Conservation (phyloP, 2,888 invertebrate genomes). For the Teleogryllus oceanicus region DNA sequence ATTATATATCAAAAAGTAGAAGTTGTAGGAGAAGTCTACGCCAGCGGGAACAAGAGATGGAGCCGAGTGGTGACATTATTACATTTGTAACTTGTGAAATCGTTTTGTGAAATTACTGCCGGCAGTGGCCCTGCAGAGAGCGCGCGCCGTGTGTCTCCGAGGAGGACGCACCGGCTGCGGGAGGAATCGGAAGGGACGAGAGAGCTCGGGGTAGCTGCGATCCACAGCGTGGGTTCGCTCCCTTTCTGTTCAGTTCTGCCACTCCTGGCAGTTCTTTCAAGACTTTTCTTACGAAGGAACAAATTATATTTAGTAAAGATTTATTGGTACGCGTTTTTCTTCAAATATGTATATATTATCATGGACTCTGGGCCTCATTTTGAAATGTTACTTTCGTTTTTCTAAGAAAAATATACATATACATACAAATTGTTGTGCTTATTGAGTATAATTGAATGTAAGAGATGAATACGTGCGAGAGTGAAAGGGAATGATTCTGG, state of each 20-base stretch:
- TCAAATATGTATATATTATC: conserved; percentile 12
- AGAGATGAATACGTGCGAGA: too few relatives aligned
- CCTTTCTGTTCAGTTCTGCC: background rate
- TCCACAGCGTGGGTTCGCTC: background rate
- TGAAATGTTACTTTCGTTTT: conserved; percentile 4
- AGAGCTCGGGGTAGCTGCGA: too few relatives aligned
- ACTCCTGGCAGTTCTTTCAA: background rate
- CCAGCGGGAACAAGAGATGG: background rate
- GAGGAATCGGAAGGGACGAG: too few relatives aligned
- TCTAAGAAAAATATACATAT: background rate
- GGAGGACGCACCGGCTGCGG: too few relatives aligned
- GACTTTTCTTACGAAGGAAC: conserved; percentile 6
- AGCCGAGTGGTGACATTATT: background rate
- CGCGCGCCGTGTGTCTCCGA: too few relatives aligned
- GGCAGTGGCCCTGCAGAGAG: background rate
- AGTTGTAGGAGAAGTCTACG: background rate
- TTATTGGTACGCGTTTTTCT: conserved; percentile 3
- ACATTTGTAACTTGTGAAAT: background rate
- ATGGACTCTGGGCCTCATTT: background rate
- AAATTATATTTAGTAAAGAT: conserved; percentile 7
- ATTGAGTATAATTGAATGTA: too few relatives aligned
- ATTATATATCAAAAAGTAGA: background rate
- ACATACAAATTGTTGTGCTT: background rate
- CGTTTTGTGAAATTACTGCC: background rate
- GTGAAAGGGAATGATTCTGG: too few relatives aligned